These are phyloP conservation scores for Pleuronectes platessa DNA, from an alignment of 2,113 vertebrate genomes.

Conservation along the genomic window DNA sequence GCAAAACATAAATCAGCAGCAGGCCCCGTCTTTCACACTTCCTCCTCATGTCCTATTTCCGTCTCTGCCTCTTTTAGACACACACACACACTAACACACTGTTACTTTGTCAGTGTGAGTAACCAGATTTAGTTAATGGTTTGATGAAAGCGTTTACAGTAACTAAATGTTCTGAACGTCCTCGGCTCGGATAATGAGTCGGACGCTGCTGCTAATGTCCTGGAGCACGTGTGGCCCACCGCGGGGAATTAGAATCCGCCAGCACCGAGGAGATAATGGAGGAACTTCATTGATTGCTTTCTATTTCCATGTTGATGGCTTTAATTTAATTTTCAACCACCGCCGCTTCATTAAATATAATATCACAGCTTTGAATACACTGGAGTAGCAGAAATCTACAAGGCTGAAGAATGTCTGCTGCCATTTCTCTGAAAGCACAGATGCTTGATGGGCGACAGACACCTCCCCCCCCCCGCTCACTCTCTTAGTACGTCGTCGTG, in stretches of 20 bases:
- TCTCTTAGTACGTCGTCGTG: not conserved
- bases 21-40: constrained; percentile 51
- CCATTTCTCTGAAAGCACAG: not conserved
- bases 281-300: constrained; percentile 8
- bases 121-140: constrained; percentile 45
- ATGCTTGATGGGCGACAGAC: not conserved
- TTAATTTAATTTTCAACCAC: constrained; percentile 25
- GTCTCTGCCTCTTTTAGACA: constrained; percentile 10
- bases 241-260: constrained; percentile 33
- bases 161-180: constrained; percentile 44
- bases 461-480: too few species aligned
- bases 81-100: not conserved
- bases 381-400: constrained; percentile 5
- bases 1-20: constrained; percentile 12
- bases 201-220: constrained; percentile 5
- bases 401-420: not conserved
- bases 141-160: constrained; percentile 51
- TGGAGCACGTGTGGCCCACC: constrained; percentile 13
- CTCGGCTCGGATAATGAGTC: constrained; percentile 26
- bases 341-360: not conserved
- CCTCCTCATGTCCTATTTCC: constrained; percentile 49
- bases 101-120: constrained; percentile 19
- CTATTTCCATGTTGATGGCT: constrained; percentile 2
- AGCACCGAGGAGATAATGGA: constrained; percentile 5
- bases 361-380: not conserved